Evolutionary conservation across 2,113 vertebrate species (phyloP).

Genomic region (Epinephelus cyanopodus): DNA sequence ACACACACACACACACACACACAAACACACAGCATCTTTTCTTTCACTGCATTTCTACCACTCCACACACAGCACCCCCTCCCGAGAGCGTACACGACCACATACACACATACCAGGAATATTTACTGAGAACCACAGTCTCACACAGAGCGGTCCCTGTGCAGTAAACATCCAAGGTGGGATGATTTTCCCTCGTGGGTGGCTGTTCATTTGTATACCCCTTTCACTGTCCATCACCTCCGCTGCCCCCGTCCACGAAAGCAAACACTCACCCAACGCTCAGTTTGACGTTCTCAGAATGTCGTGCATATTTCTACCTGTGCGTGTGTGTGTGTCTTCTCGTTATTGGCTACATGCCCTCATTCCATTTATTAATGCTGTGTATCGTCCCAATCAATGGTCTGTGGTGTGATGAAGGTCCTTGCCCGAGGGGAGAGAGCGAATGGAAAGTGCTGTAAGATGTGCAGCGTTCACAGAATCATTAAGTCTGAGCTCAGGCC

Average conservation of each 20-base stretch:
- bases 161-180: conserved; percentile 75
- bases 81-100: conserved; percentile 57
- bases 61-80: conserved; percentile 41
- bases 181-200: conserved; percentile 78
- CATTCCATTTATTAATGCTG: conserved; percentile 68
- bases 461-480: conserved; percentile 65
- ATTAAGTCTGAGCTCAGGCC: conserved; percentile 54
- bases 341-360: conserved; percentile 14
- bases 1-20: conserved; percentile 27
- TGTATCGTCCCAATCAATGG: conserved; percentile 63
- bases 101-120: conserved; percentile 77
- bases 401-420: conserved; percentile 66
- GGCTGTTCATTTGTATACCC: conserved; percentile 75
- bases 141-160: conserved; percentile 74
- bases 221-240: conserved; percentile 74
- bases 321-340: not conserved
- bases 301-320: conserved; percentile 41
- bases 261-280: conserved; percentile 49
- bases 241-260: conserved; percentile 45
- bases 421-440: conserved; percentile 66
- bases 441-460: conserved; percentile 56
- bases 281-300: conserved; percentile 51
- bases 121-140: conserved; percentile 73
- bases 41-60: conserved; percentile 54
- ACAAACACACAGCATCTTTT: conserved; percentile 42